Base-by-base conservation (phyloP, 37 sponge, comb jelly and placozoan species). In the Axinella damicornis region DNA sequence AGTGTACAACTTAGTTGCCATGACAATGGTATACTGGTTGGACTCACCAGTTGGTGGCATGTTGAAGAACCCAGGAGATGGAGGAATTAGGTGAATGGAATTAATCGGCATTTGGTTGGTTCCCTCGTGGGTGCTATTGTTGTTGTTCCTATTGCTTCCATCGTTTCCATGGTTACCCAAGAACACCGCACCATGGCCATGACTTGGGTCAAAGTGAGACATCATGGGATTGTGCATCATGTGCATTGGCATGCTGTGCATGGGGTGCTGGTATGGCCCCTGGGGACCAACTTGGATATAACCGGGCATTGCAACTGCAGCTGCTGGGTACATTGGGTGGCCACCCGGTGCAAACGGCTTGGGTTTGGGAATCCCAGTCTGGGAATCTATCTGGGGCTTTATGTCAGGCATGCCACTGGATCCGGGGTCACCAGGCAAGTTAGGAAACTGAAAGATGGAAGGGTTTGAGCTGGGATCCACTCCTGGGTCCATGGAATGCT, bases 21-120 rank as follows among this genome's bases (percentile, higher is more conserved):
- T n/a, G n/a, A n/a, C n/a, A n/a, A n/a, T n/a, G n/a, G n/a, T n/a
- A n/a, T n/a, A n/a, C n/a, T 41, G 1, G 53, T 12, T 54, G 24
- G 14, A 75, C 58, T 53, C 63, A 87, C 88, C 81, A 54, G 76
- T 65, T 31, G 71, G 82, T 14, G 81, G 41, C 57, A 87, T 56
- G 9, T 46, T 46, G n/a, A 80, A 57, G 82, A 79, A 81, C 5
- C 87, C 80, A 67, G 80, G 88, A 58, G 88, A 87, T 11, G 57
- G 88, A 28, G 88, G 88, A 14, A 81, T 62, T 34, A 83, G 65
- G n/a, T 36, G 52, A 53, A 83, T 56, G 5, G 84, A 75, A 35
- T 74, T 62, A 1, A 31, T 30, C 14, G 63, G 68, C 2, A 33
- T 30, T 67, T 31, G 68, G 19, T 31, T 24, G 33, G 19, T 18